Evolutionary conservation across 1,140 invertebrate species (phyloP), one percentile per base, ranked within the genome.

Genomic region (Bradynema listronoti): DNA sequence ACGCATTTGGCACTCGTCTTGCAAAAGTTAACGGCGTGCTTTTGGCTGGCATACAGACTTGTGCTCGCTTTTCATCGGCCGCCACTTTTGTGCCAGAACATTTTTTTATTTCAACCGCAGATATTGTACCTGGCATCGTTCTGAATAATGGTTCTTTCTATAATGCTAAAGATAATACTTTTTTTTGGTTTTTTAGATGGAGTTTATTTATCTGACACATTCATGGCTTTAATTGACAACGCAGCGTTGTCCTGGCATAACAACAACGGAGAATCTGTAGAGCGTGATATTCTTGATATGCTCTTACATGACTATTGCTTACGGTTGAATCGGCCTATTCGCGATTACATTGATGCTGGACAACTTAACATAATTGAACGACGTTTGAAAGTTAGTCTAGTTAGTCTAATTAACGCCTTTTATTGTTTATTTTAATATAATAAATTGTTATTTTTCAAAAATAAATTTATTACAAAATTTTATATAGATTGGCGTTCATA

Each of bases 401-500:
- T 49, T n/a, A n/a, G n/a, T 39, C 36, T 6, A 9, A 9, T 43
- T 43, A 3, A 43, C 9, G 9, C 22, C 4, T 19, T 43, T 43
- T 27, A 22, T 3, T 43, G 42, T 19, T 9, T 11, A 49, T n/a
- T n/a, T 42, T 49, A 49, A 11, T 11, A 11, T 49, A 11, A 22
- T 11, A 49, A 42, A 11, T 49, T 49, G 11, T 9, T 49, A 11
- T 42, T 42, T 11, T 49, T 11, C 11, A 22, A 11, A 42, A 11
- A 11, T 42, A 11, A 42, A 9, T 49, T 42, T 11, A n/a, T 16
- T 55, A 9, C 9, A 11, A 55, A 55, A 50, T 22, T 43, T 14
- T 27, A 42, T 50, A 19, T 14, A 63, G 61, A 61, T 69, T 45
- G 63, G 67, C 19, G 34, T 70, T 9, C 67, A 69, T 39, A 69